Base-by-base conservation (phyloP, 2,888 invertebrate species). In the Rhagonycha fulva region DNA sequence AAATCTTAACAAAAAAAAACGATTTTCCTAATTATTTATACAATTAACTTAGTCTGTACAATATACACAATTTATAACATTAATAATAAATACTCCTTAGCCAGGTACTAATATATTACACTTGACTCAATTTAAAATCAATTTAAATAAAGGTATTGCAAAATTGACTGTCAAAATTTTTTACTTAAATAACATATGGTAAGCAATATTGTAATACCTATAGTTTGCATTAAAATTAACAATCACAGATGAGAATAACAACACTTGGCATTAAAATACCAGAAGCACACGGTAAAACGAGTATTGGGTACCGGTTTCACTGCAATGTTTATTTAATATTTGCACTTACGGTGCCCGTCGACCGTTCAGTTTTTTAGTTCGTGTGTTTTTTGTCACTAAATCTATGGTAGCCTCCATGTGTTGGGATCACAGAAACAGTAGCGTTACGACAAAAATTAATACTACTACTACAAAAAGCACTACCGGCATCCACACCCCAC, bases 401-500 rank as follows among this genome's bases (percentile, higher is more conserved):
- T 60, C 71, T 77, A 75, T 76, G 75, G 73, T 80, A 80, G 80
- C 78, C 80, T 80, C 78, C 77, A 79, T 75, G 70, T 76, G 71
- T 75, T 78, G 68, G 74, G 71, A 80, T 80, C 80, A 80, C 80
- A 80, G 80, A 32, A 76, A 74, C 61, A 74, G 63, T 67, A 69
- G 68, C 63, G 63, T 67, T 62, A 60, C 72, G 68, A 70, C 67
- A 66, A 66, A 66, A 66, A 66, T 66, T 70, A 68, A 63, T 67
- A 66, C 19, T 19, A 19, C 19, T 19, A 19, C 63, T 47, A 47
- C 67, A 60, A 74, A 32, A 75, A 71, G 68, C 77, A 86, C 86
- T 87, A 98, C 91, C 98, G 96, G 91, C 99, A 99, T 76, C 99
- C 99, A 89, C 99, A 99, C 76, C 97, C 97, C 84, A 96, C 94